These are phyloP conservation scores for Litocranius walleri DNA, from an alignment of 2,113 vertebrate species.

Conservation along the genomic window DNA sequence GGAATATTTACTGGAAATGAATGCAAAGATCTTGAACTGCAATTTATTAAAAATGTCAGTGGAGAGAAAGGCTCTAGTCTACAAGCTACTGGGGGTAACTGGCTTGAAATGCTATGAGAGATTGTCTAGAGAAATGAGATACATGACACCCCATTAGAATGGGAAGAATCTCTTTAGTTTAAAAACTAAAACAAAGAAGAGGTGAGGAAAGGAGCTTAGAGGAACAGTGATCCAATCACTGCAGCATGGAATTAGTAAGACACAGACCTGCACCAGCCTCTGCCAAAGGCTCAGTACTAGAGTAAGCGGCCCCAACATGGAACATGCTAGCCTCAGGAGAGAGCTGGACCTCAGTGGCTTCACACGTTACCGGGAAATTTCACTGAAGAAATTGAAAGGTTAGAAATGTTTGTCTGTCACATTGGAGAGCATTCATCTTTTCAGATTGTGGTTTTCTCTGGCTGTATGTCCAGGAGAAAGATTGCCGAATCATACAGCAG, in stretches of 20 bases:
- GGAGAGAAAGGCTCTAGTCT: not conserved
- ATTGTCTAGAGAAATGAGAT: not conserved
- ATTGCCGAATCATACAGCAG: too few species aligned
- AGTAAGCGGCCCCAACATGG: accelerated
- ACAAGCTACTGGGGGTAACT: not conserved
- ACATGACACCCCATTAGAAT: not conserved
- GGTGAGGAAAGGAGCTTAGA: not conserved
- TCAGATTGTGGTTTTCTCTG: not conserved
- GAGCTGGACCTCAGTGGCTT: not conserved
- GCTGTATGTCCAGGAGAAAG: not conserved
- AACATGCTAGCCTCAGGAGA: not conserved
- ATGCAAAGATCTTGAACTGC: not conserved
- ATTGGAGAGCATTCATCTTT: not conserved
- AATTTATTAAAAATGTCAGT: not conserved
- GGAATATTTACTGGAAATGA: not conserved
- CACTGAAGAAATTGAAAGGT: not conserved
- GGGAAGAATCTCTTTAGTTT: not conserved
- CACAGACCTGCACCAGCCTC: accelerated
- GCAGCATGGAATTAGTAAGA: not conserved
- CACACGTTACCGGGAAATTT: not conserved
- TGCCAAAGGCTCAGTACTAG: accelerated
- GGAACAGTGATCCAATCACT: not conserved
- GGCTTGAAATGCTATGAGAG: not conserved
- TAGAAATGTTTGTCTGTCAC: not conserved
- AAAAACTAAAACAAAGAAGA: not conserved